These are phyloP conservation scores for Clunio marinus DNA, from an alignment of 2,888 invertebrate genomes.

Conservation along the genomic window DNA sequence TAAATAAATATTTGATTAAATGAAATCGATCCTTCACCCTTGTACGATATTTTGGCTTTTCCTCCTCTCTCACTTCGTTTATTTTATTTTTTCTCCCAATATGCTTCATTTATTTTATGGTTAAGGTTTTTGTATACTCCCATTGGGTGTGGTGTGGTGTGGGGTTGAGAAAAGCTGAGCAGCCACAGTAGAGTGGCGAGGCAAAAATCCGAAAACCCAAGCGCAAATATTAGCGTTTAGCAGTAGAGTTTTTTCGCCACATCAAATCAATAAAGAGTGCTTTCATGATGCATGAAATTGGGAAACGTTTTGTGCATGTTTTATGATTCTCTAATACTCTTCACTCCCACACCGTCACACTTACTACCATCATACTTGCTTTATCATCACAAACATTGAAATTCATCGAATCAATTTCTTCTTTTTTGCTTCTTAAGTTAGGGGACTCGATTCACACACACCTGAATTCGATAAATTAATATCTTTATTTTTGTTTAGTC, in stretches of 20 bases:
- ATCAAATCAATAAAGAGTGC: conserved; percentile 10
- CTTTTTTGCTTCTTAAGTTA: background rate
- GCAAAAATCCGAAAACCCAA: background rate
- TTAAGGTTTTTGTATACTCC: conserved; percentile 3
- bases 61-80: background rate
- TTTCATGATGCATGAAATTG: conserved; percentile 38
- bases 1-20: conserved; percentile 39
- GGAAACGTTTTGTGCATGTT: conserved; percentile 36
- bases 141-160: background rate
- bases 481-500: conserved; percentile 36
- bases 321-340: conserved; percentile 19
- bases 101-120: conserved; percentile 38
- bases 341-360: background rate
- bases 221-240: conserved; percentile 36
- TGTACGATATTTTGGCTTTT: background rate
- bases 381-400: background rate
- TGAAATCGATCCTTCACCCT: conserved; percentile 36
- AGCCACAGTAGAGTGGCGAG: background rate
- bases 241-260: conserved; percentile 13
- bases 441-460: background rate
- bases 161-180: background rate
- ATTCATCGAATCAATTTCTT: background rate
- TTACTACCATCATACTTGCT: background rate
- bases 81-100: background rate
- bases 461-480: conserved; percentile 36